These are phyloP conservation scores for Trachops cirrhosus DNA, from an alignment of 2,797 vertebrate genomes.

Conservation along the genomic window DNA sequence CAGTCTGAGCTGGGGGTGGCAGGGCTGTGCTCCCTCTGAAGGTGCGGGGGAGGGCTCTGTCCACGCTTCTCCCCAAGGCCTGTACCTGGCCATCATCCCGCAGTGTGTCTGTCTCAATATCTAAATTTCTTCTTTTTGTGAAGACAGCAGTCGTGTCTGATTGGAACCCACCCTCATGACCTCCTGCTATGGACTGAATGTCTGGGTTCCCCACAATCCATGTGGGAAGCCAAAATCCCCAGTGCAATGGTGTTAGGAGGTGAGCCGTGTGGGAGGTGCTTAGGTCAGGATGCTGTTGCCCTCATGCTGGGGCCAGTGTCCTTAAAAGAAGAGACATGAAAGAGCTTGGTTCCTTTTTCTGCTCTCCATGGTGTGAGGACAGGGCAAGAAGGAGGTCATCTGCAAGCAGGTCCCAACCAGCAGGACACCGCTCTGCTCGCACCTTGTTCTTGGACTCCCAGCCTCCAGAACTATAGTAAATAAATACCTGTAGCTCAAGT, in stretches of 20 bases:
- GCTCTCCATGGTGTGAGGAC: not conserved
- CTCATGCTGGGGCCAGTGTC: not conserved
- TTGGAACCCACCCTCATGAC: not conserved
- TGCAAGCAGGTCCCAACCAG: not conserved
- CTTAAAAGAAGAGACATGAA: not conserved
- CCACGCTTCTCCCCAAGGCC: too few relatives aligned
- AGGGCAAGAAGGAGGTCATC: not conserved
- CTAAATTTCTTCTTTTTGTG: not conserved
- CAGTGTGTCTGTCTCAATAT: not conserved
- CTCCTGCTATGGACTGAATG: not conserved
- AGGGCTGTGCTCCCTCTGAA: accelerated
- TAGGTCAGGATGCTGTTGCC: not conserved
- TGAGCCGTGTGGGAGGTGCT: not conserved
- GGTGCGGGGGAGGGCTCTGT: too few relatives aligned
- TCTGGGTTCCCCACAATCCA: not conserved
- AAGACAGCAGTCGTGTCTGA: not conserved
- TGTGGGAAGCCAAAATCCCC: not conserved
- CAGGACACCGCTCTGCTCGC: too few relatives aligned
- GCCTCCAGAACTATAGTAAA: not conserved
- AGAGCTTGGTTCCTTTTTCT: not conserved
- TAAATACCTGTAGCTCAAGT: not conserved
- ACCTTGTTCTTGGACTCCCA: not conserved
- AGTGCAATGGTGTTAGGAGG: not conserved
- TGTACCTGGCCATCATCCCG: accelerated
- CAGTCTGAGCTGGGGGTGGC: not conserved